These are phyloP conservation scores for Setophaga coronata DNA, from an alignment of 2,113 vertebrate species.

Conservation along the genomic window DNA sequence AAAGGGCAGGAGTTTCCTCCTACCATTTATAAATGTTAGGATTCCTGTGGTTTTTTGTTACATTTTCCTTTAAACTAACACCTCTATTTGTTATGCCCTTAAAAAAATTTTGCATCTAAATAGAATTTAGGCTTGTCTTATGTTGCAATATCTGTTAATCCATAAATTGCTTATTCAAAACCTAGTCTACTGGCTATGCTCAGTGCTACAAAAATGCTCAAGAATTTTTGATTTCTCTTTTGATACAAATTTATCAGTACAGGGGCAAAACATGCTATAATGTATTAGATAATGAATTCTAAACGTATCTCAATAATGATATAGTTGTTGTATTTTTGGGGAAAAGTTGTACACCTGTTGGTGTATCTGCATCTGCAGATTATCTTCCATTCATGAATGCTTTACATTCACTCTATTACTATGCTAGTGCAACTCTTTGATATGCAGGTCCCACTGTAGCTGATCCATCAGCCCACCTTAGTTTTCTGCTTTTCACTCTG, in stretches of 20 bases:
- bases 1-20: not conserved
- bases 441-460: not conserved
- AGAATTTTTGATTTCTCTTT: not conserved
- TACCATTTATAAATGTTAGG: not conserved
- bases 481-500: not conserved
- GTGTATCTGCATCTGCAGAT: not conserved
- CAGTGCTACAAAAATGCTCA: not conserved
- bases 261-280: not conserved
- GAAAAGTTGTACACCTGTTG: not conserved
- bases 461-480: not conserved
- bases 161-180: not conserved
- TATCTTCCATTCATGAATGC: not conserved
- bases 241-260: not conserved
- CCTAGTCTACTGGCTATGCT: not conserved
- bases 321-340: not conserved
- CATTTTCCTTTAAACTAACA: not conserved
- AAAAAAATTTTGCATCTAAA: not conserved
- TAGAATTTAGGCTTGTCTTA: not conserved
- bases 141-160: not conserved
- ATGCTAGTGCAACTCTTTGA: not conserved
- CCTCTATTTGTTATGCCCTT: not conserved
- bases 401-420: not conserved
- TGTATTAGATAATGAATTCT: not conserved
- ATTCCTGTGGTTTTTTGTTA: not conserved
- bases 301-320: not conserved